Percentiles rank a stretch among this genome's conserved stretches.
Conservation (phyloP, 2,888 invertebrate genomes). For the Neoscelio sp. region DNA sequence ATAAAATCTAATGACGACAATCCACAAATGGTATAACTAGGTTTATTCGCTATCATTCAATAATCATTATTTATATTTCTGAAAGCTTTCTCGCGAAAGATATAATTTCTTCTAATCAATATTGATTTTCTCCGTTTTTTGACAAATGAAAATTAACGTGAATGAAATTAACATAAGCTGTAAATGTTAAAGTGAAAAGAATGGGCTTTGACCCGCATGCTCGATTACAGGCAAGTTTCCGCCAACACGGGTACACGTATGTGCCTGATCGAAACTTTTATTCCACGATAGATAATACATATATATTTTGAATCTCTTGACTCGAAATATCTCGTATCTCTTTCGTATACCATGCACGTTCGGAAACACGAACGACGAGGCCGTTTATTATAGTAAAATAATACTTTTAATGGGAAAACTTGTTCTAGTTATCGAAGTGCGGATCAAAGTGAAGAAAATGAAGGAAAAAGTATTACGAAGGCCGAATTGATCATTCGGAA, state of each 20-base stretch:
- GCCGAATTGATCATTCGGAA: slow-evolving; percentile 56
- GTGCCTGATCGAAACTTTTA: slow-evolving; percentile 56
- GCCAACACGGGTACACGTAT: background rate
- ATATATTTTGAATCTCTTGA: slow-evolving; percentile 52
- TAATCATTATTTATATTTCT: background rate
- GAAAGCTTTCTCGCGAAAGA: slow-evolving; percentile 3
- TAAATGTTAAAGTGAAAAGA: slow-evolving; percentile 32
- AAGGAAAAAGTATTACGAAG: slow-evolving; percentile 51
- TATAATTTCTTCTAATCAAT: slow-evolving; percentile 11
- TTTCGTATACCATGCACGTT: slow-evolving; percentile 46
- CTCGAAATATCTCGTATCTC: slow-evolving; percentile 44
- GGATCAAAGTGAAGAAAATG: slow-evolving; percentile 57
- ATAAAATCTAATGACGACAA: too few relatives aligned
- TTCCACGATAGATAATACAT: slow-evolving; percentile 34
- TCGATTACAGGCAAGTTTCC: slow-evolving; percentile 6
- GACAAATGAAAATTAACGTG: background rate
- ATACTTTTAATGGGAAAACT: slow-evolving; percentile 67
- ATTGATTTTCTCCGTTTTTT: slow-evolving; percentile 8
- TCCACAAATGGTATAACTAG: too few relatives aligned
- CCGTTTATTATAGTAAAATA: slow-evolving; percentile 63
- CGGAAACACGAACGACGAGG: slow-evolving; percentile 28
- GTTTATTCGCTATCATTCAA: background rate
- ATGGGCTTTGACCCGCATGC: slow-evolving; percentile 15
- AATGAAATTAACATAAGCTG: slow-evolving; percentile 28
- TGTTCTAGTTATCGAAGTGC: slow-evolving; percentile 58